Base-by-base conservation (phyloP, 2,797 vertebrate genomes). In the Xenops minutus region DNA sequence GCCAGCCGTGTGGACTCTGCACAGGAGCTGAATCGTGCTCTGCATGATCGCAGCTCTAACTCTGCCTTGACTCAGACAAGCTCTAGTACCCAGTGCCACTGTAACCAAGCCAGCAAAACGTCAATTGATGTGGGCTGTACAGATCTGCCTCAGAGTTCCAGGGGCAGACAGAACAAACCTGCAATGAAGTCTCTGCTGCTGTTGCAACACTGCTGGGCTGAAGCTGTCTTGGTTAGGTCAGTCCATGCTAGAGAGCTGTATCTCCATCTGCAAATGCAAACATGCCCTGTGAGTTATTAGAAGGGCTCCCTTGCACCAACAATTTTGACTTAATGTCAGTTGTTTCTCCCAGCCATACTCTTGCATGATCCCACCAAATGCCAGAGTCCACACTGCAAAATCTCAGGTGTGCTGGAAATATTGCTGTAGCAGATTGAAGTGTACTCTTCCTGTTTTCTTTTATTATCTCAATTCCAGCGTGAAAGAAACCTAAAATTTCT, bases 41-140 rank as follows among this genome's bases (percentile, higher is more conserved):
- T 51, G 71, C 2, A 0, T 27, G 36, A 55, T 54, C 37, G 22
- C 39, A 87, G 32, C 43, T 81, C 43, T 68, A 44, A 18, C 21
- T 75, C 46, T 80, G 48, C 39, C 41, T 41, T 34, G 16, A 32
- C 61, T 90, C 39, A 46, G 7, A 17, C 2, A 0, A 75, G 27
- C 34, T 94, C 0, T 0, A 63, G 36, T 36, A 39, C 24, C 8
- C 20, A 14, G 9, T 20, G 26, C 41, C 23, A 12, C 10, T 9
- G 15, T n/a, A 34, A 62, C 43, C 24, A 54, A 61, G 58, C 26
- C 49, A 92, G 76, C 29, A 61, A 56, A 92, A 49, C 0, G 0
- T 39, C 54, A 2, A 1, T 49, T 0, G 0, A 7, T 0, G 4
- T 51, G 41, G 12, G 7, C 56, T 75, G 7, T 29, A 15, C 0